A percentile compares a stretch with the other conserved stretches of the same genome.
Conservation (phyloP, 2,113 vertebrate genomes). For the Chauna torquata region DNA sequence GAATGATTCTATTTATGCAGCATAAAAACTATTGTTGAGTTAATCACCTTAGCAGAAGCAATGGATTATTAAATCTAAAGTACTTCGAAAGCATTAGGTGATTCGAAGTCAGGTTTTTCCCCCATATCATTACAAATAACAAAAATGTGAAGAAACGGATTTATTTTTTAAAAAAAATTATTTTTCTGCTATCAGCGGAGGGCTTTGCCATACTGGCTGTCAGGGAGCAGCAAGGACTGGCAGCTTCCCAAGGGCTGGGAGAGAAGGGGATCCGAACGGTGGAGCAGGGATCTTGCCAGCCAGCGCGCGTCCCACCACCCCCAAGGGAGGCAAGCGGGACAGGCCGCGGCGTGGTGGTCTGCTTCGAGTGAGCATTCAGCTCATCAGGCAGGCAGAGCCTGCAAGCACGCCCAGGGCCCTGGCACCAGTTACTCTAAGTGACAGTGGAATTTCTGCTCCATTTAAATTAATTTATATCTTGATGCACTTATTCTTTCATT, state of each 20-base stretch:
- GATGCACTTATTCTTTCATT: neutral
- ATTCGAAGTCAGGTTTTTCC: neutral
- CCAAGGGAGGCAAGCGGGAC: neutral
- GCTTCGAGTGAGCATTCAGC: fast-evolving
- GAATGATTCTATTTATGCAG: neutral
- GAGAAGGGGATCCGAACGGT: neutral
- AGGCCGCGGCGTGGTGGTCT: fast-evolving
- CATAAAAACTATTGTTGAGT: neutral
- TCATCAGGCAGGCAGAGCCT: neutral
- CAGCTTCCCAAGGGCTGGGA: neutral
- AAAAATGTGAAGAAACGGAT: neutral
- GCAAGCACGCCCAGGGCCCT: neutral
- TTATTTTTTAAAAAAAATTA: neutral
- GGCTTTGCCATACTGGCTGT: fast-evolving
- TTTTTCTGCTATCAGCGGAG: neutral
- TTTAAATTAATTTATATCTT: neutral
- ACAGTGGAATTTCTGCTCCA: neutral
- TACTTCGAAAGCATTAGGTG: neutral
- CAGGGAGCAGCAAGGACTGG: neutral
- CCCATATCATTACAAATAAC: neutral
- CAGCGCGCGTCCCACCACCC: neutral
- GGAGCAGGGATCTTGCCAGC: neutral
- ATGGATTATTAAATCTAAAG: neutral
- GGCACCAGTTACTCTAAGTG: neutral
- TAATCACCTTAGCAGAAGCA: neutral